These are phyloP conservation scores for Drosophila macrothrix DNA, from an alignment of 2,888 invertebrate genomes.

Conservation along the genomic window DNA sequence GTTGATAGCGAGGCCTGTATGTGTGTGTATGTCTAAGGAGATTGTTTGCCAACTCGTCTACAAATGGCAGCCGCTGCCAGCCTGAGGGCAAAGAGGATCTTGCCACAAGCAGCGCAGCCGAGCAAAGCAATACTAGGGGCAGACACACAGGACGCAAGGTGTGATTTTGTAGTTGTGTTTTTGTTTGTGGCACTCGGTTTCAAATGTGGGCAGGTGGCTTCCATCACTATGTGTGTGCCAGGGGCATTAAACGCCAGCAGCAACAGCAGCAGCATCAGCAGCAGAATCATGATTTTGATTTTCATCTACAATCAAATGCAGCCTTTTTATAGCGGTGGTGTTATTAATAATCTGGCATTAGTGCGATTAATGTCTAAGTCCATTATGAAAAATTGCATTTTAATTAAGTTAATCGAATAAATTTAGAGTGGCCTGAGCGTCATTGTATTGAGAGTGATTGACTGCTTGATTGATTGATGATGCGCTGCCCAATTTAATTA, in stretches of 20 bases:
- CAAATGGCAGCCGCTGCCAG: conserved; percentile 39
- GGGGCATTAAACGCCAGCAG: background rate
- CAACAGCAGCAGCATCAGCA: background rate
- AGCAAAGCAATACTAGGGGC: conserved; percentile 15
- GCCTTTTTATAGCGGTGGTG: background rate
- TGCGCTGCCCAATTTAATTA: conserved; percentile 48
- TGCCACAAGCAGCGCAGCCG: conserved; percentile 22
- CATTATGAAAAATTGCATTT: conserved; percentile 62
- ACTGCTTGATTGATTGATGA: conserved; percentile 32
- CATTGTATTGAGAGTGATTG: conserved; percentile 14
- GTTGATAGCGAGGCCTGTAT: conserved; percentile 45
- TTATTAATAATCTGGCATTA: conserved; percentile 38
- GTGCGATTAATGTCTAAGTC: conserved; percentile 47
- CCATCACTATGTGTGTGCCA: background rate
- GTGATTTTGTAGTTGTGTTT: conserved; percentile 60
- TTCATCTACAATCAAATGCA: conserved; percentile 33
- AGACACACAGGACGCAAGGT: conserved; percentile 65
- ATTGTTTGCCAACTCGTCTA: conserved; percentile 72
- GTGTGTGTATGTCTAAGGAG: conserved; percentile 39
- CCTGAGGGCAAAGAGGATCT: conserved; percentile 28
- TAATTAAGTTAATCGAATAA: conserved; percentile 39
- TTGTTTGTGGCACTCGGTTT: conserved; percentile 49
- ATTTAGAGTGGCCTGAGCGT: background rate
- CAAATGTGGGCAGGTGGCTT: conserved; percentile 70
- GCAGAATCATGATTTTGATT: conserved; percentile 7